phyloP scores from a whole-genome alignment of 2,888 invertebrate genomes.

The Sarcophaga subvicina region DNA sequence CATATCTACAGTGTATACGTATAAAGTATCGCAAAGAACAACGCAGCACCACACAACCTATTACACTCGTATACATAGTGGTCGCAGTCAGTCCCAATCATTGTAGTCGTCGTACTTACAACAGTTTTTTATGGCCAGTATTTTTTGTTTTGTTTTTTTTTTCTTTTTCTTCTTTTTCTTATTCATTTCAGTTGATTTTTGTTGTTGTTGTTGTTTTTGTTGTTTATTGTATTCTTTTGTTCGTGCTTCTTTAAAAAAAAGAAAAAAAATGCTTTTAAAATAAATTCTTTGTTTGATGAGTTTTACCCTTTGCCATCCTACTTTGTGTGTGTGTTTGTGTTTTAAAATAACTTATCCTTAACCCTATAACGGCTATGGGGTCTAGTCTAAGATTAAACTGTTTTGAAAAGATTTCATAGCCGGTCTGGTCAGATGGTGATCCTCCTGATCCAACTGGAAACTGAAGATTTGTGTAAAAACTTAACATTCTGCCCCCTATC shows the following conservation, averaged over 20 bases:
- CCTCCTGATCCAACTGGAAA: no score
- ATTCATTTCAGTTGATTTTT: slow-evolving; percentile 49
- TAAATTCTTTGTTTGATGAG: slow-evolving; percentile 61
- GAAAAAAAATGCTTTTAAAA: slow-evolving; percentile 10
- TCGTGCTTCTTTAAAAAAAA: not conserved
- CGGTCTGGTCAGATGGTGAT: no score
- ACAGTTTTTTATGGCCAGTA: slow-evolving; percentile 45
- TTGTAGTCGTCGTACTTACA: slow-evolving; percentile 26
- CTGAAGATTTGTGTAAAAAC: no score
- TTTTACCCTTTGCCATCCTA: slow-evolving; percentile 47
- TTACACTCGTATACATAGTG: not conserved
- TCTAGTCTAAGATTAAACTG: no score
- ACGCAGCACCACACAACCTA: not conserved
- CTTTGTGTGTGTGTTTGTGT: not conserved
- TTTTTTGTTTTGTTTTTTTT: not conserved
- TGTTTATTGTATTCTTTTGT: slow-evolving; percentile 15
- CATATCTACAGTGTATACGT: slow-evolving; percentile 26
- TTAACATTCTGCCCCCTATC: no score
- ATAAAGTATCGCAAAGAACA: not conserved
- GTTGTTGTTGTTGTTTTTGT: slow-evolving; percentile 22
- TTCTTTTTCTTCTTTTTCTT: not conserved
- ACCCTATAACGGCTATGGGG: slow-evolving; percentile 16
- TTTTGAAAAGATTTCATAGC: no score
- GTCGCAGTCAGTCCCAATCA: no score
- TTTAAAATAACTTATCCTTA: slow-evolving; percentile 31